Percentiles rank a stretch among this genome's conserved stretches.
These are phyloP conservation scores for Mustelus asterias DNA, from an alignment of 2,113 vertebrate species.

Conservation along the genomic window DNA sequence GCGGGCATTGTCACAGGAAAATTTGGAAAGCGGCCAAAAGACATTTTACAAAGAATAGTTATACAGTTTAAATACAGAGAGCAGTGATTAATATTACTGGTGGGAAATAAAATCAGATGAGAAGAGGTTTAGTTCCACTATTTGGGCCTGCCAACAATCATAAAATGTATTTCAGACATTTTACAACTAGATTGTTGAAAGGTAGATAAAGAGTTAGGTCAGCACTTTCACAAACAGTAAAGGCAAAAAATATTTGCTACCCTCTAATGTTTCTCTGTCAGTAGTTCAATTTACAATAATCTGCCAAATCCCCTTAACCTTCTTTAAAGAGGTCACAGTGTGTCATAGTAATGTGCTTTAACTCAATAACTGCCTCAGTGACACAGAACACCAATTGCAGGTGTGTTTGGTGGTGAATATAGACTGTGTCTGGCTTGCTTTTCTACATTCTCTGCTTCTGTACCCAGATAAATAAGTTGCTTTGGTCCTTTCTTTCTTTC, in stretches of 20 bases:
- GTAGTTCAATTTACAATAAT: conserved; percentile 10
- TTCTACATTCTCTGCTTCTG: neutral
- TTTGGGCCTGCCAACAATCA: neutral
- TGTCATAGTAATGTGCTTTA: neutral
- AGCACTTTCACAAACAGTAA: neutral
- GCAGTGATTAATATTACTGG: neutral
- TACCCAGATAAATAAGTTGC: neutral
- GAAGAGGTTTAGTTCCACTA: neutral
- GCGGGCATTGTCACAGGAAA: too few species aligned
- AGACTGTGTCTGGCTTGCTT: neutral
- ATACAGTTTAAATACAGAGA: neutral
- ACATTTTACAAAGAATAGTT: neutral
- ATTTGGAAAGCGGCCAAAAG: too few species aligned
- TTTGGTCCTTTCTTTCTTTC: neutral
- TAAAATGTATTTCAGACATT: neutral
- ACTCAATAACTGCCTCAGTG: neutral
- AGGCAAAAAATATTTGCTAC: neutral
- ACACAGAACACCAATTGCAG: neutral
- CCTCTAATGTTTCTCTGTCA: conserved; percentile 1
- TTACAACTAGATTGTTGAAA: neutral
- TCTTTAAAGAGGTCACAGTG: neutral
- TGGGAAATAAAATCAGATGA: neutral
- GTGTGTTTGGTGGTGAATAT: neutral
- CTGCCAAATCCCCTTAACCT: neutral
- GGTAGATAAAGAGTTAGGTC: neutral